phyloP scores from a whole-genome alignment of 2,113 vertebrate genomes.

The Chelonoidis abingdonii region DNA sequence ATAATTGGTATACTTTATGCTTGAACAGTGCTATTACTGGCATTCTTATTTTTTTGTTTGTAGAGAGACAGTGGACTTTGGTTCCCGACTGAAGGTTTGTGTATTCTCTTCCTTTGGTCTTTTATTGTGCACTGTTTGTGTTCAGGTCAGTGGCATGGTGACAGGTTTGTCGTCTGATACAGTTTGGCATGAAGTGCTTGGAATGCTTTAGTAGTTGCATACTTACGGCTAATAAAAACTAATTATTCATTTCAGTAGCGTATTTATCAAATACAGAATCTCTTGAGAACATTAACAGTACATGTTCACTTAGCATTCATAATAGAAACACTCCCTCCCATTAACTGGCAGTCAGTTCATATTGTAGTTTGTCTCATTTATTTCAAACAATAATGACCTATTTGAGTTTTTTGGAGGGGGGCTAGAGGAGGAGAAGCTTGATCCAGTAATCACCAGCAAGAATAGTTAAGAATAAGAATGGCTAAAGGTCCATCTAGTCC shows the following conservation, averaged over 20 bases:
- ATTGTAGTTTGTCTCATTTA: conserved; percentile 14
- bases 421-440: not conserved
- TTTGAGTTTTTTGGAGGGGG: not conserved
- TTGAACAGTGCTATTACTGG: not conserved
- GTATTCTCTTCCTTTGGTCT: conserved; percentile 5
- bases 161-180: conserved; percentile 39
- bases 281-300: conserved; percentile 42
- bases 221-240: conserved; percentile 43
- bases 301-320: not conserved
- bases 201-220: conserved; percentile 21
- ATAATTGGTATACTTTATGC: not conserved
- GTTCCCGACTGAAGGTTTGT: not conserved
- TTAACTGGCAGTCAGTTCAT: not conserved
- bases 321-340: conserved; percentile 8
- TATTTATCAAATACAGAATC: conserved; percentile 33
- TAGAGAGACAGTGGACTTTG: not conserved
- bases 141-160: conserved; percentile 15
- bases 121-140: not conserved
- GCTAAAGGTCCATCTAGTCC: too few relatives aligned
- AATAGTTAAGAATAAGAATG: not conserved
- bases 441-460: not conserved
- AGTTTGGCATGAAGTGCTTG: conserved; percentile 45
- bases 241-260: conserved; percentile 57
- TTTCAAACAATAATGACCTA: not conserved
- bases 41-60: not conserved